These are phyloP conservation scores for Eupristina koningsbergeri DNA, from an alignment of 1,140 invertebrate genomes.

Conservation along the genomic window DNA sequence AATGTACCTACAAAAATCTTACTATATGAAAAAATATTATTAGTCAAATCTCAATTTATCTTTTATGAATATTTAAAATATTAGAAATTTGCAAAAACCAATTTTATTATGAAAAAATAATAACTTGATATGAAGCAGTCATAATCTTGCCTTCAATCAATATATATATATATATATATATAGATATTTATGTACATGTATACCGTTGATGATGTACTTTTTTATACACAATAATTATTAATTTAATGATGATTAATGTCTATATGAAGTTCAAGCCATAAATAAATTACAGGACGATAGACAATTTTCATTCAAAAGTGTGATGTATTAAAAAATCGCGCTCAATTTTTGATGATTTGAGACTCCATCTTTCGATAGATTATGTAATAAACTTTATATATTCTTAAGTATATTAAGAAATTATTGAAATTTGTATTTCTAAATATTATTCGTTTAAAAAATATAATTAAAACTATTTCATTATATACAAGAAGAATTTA, in stretches of 20 bases:
- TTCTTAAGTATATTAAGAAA: slow-evolving; percentile 21
- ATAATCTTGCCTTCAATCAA: no score
- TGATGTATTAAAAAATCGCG: not conserved
- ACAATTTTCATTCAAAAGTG: not conserved
- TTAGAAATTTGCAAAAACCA: no score
- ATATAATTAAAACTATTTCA: slow-evolving; percentile 8
- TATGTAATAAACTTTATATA: not conserved
- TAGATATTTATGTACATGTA: not conserved
- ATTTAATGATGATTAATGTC: not conserved
- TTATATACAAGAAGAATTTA: not conserved
- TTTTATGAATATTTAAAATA: no score
- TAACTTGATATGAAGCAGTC: no score
- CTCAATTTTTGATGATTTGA: not conserved
- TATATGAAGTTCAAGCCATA: not conserved
- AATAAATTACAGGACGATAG: not conserved
- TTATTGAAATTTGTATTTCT: slow-evolving; percentile 19
- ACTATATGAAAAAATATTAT: no score
- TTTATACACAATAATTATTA: no score
- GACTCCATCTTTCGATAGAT: not conserved
- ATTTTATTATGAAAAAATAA: no score
- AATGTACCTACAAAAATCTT: no score
- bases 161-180: no score
- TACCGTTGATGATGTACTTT: not conserved
- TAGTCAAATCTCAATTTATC: no score
- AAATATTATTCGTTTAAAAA: slow-evolving; percentile 13